Conservation (phyloP, 2,113 vertebrate species). For the Gymnobelideus leadbeateri region DNA sequence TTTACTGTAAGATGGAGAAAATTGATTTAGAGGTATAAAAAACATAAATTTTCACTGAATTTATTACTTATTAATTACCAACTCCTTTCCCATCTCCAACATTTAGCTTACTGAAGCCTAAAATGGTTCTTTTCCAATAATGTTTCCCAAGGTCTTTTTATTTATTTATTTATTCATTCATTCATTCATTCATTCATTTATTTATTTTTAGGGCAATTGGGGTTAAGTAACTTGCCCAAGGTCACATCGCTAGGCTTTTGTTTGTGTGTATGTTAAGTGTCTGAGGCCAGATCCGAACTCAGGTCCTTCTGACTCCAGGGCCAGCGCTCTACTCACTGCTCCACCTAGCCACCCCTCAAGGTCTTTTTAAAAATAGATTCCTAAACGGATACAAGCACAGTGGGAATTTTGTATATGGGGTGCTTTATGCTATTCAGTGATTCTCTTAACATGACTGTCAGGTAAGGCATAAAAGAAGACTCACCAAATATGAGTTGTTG, state of each 20-base stretch:
- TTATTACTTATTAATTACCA: background rate
- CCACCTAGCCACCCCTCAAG: no score
- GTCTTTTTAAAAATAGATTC: background rate
- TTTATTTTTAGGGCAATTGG: no score
- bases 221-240: no score
- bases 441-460: background rate
- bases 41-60: background rate
- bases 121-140: background rate
- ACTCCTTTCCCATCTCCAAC: background rate
- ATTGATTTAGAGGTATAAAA: background rate
- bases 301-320: no score
- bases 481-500: background rate
- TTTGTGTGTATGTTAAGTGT: no score
- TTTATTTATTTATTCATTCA: no score
- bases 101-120: background rate
- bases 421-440: background rate
- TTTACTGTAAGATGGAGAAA: background rate
- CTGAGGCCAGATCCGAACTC: no score
- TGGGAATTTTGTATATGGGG: background rate
- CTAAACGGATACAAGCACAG: background rate
- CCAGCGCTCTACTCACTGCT: no score
- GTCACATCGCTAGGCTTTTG: no score
- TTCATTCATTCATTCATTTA: no score
- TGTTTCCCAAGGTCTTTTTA: background rate
- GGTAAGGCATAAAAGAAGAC: background rate